Conservation (phyloP, 2,888 invertebrate genomes). For the Callinectes sapidus region DNA sequence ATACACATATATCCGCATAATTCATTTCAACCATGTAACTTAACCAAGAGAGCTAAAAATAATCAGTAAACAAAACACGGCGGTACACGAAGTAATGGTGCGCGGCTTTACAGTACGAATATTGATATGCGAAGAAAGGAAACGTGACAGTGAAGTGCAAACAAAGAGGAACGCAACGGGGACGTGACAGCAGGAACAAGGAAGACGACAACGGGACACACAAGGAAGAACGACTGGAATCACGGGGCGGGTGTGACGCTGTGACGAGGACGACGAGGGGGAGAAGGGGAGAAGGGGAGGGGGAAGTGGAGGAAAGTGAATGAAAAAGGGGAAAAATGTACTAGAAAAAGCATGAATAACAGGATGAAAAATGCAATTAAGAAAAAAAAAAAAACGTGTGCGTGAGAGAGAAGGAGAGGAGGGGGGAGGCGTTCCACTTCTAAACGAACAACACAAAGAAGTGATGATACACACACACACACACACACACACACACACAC, state of each 20-base stretch:
- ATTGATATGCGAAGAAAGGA: conserved; percentile 12
- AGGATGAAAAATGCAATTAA: background rate
- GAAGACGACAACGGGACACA: background rate
- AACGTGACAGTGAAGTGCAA: background rate
- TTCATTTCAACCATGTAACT: too few relatives aligned
- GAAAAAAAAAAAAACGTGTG: too few relatives aligned
- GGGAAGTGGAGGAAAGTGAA: background rate
- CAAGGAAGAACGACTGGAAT: background rate
- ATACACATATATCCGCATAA: too few relatives aligned
- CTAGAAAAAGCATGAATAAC: background rate
- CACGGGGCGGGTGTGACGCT: background rate
- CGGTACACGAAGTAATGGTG: background rate
- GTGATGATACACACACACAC: background rate
- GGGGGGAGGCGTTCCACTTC: too few relatives aligned
- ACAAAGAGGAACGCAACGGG: background rate
- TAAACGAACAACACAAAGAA: background rate
- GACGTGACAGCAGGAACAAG: background rate
- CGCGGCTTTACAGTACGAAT: background rate
- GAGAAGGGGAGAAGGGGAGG: background rate
- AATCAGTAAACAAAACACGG: background rate
- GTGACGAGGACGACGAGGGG: background rate
- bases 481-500: background rate
- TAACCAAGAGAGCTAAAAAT: background rate
- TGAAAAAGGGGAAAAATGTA: background rate
- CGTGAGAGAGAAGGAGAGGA: too few relatives aligned